Evolutionary conservation across 1,140 invertebrate genomes (phyloP).

Genomic region (Aplysia californica): DNA sequence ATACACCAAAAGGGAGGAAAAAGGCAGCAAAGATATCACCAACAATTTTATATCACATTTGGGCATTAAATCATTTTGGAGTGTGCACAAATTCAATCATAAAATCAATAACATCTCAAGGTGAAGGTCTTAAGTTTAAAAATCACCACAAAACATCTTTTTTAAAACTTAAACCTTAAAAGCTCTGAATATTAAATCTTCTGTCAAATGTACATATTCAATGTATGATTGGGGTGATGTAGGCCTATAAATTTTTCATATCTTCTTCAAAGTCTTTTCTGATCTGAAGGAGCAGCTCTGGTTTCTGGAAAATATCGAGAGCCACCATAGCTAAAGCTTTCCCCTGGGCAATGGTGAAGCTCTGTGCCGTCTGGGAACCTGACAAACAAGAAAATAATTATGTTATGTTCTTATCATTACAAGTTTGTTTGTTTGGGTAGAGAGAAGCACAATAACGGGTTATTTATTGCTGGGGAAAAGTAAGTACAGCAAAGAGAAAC

Average conservation of each 20-base stretch:
- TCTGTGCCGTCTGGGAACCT: slow-evolving; percentile 51
- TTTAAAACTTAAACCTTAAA: no score
- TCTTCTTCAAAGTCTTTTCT: slow-evolving; percentile 39
- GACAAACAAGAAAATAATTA: no score
- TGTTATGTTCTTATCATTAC: background rate
- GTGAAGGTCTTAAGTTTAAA: no score
- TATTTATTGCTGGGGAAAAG: background rate
- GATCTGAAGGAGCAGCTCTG: slow-evolving; percentile 31
- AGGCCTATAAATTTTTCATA: background rate
- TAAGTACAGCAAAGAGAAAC: background rate
- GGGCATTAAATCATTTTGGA: no score
- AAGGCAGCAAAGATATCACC: no score
- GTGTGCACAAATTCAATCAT: no score
- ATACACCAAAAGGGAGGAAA: no score
- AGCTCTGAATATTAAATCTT: no score
- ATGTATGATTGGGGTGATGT: background rate
- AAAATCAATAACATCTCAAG: no score
- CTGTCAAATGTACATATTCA: no score
- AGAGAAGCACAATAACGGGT: background rate
- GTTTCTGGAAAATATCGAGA: slow-evolving; percentile 42
- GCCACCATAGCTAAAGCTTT: slow-evolving; percentile 58
- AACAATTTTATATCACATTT: no score
- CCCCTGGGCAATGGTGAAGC: slow-evolving; percentile 50
- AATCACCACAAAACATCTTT: no score
- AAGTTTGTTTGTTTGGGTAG: background rate